These are phyloP conservation scores for Rissa tridactyla DNA, from an alignment of 2,113 vertebrate species.

Conservation along the genomic window DNA sequence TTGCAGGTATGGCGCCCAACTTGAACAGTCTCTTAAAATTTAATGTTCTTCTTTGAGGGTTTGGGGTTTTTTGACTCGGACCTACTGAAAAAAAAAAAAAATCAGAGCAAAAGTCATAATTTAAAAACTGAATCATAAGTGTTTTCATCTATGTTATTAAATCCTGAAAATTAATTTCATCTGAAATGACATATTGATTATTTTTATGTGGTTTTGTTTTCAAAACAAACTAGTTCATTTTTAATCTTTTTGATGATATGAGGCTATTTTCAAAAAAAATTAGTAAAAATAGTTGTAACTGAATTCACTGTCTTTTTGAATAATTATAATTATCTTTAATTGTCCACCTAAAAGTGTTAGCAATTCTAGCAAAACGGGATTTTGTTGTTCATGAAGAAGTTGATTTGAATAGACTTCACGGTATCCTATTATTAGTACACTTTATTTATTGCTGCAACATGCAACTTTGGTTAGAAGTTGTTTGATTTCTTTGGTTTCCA, in stretches of 20 bases:
- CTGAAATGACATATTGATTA: background rate
- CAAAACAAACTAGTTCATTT: background rate
- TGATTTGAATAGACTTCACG: background rate
- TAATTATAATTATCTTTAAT: background rate
- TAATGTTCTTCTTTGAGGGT: background rate
- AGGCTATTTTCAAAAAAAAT: background rate
- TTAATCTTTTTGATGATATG: background rate
- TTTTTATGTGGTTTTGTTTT: background rate
- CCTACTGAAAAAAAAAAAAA: background rate
- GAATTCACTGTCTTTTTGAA: background rate
- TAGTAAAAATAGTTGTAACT: background rate
- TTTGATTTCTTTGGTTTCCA: background rate
- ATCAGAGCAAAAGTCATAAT: background rate
- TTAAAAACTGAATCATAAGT: background rate
- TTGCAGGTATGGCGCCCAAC: background rate
- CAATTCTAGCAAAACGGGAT: background rate
- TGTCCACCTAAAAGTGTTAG: background rate
- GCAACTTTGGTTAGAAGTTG: accelerated
- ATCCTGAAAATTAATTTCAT: background rate
- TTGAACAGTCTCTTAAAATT: background rate
- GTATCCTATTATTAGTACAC: background rate
- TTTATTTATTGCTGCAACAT: background rate
- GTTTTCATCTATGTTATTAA: background rate
- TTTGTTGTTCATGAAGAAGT: background rate
- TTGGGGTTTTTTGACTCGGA: background rate